These are phyloP conservation scores for Pipistrellus kuhlii DNA, from an alignment of 2,797 vertebrate species.

Conservation along the genomic window DNA sequence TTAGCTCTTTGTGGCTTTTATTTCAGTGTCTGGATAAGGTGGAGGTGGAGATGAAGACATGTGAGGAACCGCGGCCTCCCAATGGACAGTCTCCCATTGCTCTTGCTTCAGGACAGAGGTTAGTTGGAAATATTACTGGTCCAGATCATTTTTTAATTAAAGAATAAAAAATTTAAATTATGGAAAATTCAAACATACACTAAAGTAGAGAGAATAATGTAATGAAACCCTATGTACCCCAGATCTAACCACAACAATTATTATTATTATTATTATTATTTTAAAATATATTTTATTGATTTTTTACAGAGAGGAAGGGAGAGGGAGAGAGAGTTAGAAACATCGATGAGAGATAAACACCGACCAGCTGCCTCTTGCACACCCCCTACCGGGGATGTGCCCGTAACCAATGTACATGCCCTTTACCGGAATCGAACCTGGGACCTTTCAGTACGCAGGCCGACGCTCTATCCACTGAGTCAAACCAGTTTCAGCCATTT, in stretches of 20 bases:
- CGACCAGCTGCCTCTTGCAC: no score
- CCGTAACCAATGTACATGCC: no score
- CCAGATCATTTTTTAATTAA: slow-evolving; percentile 3
- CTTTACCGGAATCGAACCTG: no score
- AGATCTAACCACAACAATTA: neutral
- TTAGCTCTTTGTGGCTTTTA: slow-evolving; percentile 32
- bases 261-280: no score
- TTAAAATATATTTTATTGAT: no score
- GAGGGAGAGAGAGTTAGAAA: no score
- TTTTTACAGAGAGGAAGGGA: no score
- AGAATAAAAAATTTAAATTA: slow-evolving; percentile 4
- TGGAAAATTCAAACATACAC: neutral
- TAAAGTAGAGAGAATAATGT: neutral
- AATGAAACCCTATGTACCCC: neutral
- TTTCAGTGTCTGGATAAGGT: slow-evolving; percentile 97
- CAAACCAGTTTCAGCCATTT: neutral
- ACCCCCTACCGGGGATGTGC: no score
- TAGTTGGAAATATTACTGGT: slow-evolving; percentile 71
- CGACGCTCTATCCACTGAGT: no score
- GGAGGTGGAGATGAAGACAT: slow-evolving; percentile 99
- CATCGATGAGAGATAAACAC: no score
- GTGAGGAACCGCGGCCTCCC: slow-evolving; percentile 96
- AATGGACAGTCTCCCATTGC: slow-evolving; percentile 99
- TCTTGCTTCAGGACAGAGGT: slow-evolving; percentile 98
- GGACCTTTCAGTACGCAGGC: no score